These are phyloP conservation scores for Oryzias javanicus DNA, from an alignment of 2,113 vertebrate genomes.

Conservation along the genomic window DNA sequence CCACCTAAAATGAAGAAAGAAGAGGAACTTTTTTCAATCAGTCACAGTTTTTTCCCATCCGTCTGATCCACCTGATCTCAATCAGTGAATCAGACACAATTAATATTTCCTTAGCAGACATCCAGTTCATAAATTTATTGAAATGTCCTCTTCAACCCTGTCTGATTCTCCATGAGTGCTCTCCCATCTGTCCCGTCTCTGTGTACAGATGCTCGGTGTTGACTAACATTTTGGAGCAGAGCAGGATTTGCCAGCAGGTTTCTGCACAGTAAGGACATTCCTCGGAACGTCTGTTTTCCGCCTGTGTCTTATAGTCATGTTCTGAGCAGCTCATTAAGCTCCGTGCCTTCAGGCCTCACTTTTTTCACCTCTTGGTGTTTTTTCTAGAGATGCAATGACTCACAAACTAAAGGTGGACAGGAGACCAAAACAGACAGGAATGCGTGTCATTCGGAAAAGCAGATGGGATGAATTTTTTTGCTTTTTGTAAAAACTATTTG, in stretches of 20 bases:
- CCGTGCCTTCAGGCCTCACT: not conserved
- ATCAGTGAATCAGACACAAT: constrained; percentile 55
- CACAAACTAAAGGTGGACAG: not conserved
- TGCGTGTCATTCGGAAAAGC: not conserved
- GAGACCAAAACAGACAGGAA: constrained; percentile 2
- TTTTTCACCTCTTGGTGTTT: constrained; percentile 4
- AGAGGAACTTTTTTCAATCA: constrained; percentile 27
- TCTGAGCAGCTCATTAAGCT: constrained; percentile 31
- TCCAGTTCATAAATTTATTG: constrained; percentile 58
- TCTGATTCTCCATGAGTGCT: constrained; percentile 28
- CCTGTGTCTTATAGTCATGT: constrained; percentile 28
- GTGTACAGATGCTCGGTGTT: constrained; percentile 30
- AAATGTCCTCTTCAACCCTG: constrained; percentile 41
- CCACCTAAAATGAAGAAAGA: not conserved
- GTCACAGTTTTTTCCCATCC: constrained; percentile 18
- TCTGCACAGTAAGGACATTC: constrained; percentile 66
- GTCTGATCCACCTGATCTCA: constrained; percentile 61
- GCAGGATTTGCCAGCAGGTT: constrained; percentile 31
- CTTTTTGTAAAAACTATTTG: no score
- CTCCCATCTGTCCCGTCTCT: constrained; percentile 44
- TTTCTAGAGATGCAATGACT: not conserved
- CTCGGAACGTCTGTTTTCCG: constrained; percentile 53
- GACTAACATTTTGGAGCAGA: constrained; percentile 54
- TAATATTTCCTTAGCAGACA: constrained; percentile 53
- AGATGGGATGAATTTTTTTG: no score